These are phyloP conservation scores for Rhynchophorus ferrugineus DNA, from an alignment of 1,140 invertebrate genomes.

Conservation along the genomic window DNA sequence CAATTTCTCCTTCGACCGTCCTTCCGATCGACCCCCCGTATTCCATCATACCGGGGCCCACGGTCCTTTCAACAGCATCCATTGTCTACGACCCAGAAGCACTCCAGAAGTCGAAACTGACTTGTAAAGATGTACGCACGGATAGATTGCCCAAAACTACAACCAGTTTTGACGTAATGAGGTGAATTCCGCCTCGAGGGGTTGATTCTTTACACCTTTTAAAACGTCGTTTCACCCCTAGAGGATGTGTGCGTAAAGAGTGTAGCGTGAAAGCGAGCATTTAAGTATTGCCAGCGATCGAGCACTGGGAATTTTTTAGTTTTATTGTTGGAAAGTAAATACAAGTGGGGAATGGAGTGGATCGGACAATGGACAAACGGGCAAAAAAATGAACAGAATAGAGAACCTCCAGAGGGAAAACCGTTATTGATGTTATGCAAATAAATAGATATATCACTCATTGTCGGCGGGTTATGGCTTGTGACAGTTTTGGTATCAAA, in stretches of 20 bases:
- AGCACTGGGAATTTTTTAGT: background rate
- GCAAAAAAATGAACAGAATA: no score
- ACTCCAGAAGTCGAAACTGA: background rate
- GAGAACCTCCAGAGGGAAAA: no score
- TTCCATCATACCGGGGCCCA: background rate
- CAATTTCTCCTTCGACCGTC: background rate
- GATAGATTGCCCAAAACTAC: background rate
- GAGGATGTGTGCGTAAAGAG: background rate
- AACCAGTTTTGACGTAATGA: slow-evolving; percentile 4
- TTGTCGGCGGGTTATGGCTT: no score
- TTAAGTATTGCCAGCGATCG: background rate
- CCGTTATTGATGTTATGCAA: no score
- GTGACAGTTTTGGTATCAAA: no score
- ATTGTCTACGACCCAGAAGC: background rate
- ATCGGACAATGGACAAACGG: no score
- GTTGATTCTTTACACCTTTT: slow-evolving; percentile 3
- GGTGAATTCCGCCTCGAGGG: slow-evolving; percentile 3
- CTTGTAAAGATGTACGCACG: background rate
- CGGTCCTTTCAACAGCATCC: background rate
- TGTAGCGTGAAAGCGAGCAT: background rate
- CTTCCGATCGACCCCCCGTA: background rate
- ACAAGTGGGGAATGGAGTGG: no score
- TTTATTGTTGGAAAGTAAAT: background rate
- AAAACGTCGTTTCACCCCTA: background rate
- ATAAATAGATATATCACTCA: no score